Base-by-base conservation (phyloP, 2,113 vertebrate genomes). In the Amazona vittata region DNA sequence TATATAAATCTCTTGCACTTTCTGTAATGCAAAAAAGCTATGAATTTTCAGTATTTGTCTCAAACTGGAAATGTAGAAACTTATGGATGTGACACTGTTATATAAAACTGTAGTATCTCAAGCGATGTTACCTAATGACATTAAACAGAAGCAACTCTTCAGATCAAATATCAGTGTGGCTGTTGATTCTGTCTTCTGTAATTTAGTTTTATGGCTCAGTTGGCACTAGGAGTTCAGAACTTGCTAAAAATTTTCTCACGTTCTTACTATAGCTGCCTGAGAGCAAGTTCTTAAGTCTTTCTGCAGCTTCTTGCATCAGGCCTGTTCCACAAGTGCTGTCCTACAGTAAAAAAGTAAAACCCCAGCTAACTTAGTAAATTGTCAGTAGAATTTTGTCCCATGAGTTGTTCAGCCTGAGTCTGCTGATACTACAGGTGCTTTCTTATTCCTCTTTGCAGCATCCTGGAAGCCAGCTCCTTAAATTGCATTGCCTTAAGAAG, bases 61-160 rank as follows among this genome's bases (percentile, higher is more conserved):
- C 90, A 97, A 98, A 98, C 98, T 98, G 98, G 98, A 98, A 98
- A 98, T 97, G 74, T 96, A 97, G 95, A 97, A 95, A 83, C 43
- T 88, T 96, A 73, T 22, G 77, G 86, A 97, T 95, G 83, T 96
- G 95, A 91, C 47, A 92, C 89, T 95, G 93, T 94, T 97, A 82
- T 94, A 41, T 93, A 80, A 81, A 96, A 93, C 49, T 95, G 64
- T 96, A 93, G 39, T 95, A 50, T 64, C 74, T 67, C 76, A 90
- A 92, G n/a, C 57, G 55, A 64, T 82, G 80, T 93, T 95, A 79
- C 91, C 37, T 91, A 94, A 89, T 88, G 88, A 29, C 68, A 97
- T 94, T 97, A 97, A 96, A 96, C 47, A 91, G 39, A 97, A 95
- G 75, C 87, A 95, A 50, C n/a, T 89, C 77, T 94, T 96, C 69